phyloP scores from a whole-genome alignment of 2,888 invertebrate genomes.

The Oxyteleia sp. region DNA sequence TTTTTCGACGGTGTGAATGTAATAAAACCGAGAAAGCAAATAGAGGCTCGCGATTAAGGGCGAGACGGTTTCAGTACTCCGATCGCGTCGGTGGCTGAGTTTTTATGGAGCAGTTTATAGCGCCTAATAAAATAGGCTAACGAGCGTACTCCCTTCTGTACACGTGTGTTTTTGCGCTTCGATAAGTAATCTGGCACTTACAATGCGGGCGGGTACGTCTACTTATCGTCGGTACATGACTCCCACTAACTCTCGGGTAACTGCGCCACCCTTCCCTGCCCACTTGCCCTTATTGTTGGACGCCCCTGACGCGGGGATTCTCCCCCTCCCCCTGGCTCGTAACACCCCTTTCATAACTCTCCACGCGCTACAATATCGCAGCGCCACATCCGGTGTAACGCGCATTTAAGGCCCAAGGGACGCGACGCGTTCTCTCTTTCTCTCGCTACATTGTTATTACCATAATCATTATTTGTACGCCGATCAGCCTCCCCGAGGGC shows the following conservation, averaged over 20 bases:
- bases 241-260: conserved; percentile 37
- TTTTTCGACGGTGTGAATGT: conserved; percentile 15
- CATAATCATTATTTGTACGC: conserved; percentile 78
- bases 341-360: conserved; percentile 76
- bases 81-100: conserved; percentile 12
- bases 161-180: conserved; percentile 51
- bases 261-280: conserved; percentile 44
- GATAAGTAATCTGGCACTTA: conserved; percentile 69
- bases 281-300: conserved; percentile 25
- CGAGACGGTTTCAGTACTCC: conserved; percentile 21
- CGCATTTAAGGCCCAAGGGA: conserved; percentile 63
- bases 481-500: conserved; percentile 71
- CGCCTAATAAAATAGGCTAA: conserved; percentile 60
- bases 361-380: conserved; percentile 79
- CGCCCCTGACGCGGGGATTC: conserved; percentile 5
- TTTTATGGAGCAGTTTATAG: conserved; percentile 60
- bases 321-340: conserved; percentile 43
- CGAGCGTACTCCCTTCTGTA: conserved; percentile 26
- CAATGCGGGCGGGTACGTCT: conserved; percentile 61
- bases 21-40: conserved; percentile 40
- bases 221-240: conserved; percentile 63
- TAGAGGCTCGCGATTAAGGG: conserved; percentile 16
- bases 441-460: conserved; percentile 74
- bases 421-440: conserved; percentile 14
- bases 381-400: conserved; percentile 80